These are phyloP conservation scores for Columbina picui DNA, from an alignment of 2,113 vertebrate species.

Conservation along the genomic window DNA sequence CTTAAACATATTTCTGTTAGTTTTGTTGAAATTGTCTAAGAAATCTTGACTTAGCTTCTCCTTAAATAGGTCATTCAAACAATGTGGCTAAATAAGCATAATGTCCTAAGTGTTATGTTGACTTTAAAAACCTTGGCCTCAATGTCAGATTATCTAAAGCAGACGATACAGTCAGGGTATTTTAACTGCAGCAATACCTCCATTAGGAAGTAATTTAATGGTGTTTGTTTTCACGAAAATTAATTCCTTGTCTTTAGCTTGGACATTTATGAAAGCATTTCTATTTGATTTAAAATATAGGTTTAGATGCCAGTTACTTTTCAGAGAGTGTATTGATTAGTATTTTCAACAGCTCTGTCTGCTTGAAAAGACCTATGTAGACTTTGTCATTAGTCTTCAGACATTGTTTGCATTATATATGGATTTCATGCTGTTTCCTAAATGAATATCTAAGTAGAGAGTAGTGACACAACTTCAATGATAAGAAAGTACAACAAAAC, in stretches of 20 bases:
- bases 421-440: neutral
- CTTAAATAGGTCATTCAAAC: constrained; percentile 24
- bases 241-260: neutral
- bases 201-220: neutral
- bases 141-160: neutral
- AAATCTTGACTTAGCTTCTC: constrained; percentile 34
- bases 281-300: neutral
- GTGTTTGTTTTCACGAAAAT: neutral
- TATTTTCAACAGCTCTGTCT: neutral
- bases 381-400: neutral
- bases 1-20: constrained; percentile 4
- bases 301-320: neutral
- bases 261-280: neutral
- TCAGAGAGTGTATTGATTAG: neutral
- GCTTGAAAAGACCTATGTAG: neutral
- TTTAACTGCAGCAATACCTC: neutral
- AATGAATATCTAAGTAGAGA: neutral
- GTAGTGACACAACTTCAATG: neutral
- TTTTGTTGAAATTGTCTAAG: constrained; percentile 46
- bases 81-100: constrained; percentile 6
- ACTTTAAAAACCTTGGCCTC: constrained; percentile 4
- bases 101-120: neutral
- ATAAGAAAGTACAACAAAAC: neutral
- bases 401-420: neutral
- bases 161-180: neutral